Evolutionary conservation across 92 coral and sea anemone genomes (phyloP).

Genomic region (Metridium senile): DNA sequence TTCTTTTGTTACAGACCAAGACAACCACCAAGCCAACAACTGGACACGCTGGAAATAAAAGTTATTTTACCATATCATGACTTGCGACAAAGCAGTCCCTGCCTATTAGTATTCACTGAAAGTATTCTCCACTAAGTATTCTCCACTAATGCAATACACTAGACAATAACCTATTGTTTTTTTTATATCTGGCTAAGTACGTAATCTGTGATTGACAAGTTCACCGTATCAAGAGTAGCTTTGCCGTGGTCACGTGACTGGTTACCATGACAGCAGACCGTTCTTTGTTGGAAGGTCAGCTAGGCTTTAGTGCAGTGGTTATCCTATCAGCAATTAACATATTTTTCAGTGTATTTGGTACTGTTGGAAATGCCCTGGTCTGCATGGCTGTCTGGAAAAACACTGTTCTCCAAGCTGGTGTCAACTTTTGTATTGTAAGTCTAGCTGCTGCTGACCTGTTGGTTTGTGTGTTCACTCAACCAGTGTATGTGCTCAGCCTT

Average conservation of each 20-base stretch:
- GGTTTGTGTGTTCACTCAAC: conserved; percentile 63
- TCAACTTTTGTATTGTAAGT: conserved; percentile 56
- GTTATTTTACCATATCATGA: too few species aligned
- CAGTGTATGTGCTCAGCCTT: conserved; percentile 53
- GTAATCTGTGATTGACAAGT: too few species aligned
- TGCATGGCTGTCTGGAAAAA: conserved; percentile 55
- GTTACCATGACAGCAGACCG: conserved; percentile 34
- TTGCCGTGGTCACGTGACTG: conserved; percentile 3
- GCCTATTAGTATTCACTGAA: too few species aligned
- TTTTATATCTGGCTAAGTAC: too few species aligned
- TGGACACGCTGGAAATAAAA: too few species aligned
- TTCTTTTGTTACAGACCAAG: too few species aligned
- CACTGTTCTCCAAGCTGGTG: conserved; percentile 51
- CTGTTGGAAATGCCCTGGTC: conserved; percentile 51
- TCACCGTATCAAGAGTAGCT: too few species aligned
- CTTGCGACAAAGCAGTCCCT: too few species aligned
- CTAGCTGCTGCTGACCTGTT: conserved; percentile 59
- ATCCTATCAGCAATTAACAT: conserved; percentile 42
- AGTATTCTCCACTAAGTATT: too few species aligned
- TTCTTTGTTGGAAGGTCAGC: conserved; percentile 22
- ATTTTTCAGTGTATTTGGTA: conserved; percentile 41
- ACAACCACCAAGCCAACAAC: too few species aligned
- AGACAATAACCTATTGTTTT: too few species aligned
- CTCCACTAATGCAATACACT: too few species aligned
- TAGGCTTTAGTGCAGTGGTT: background rate